Evolutionary conservation across 2,797 vertebrate genomes (phyloP).

Genomic region (Channa striata): DNA sequence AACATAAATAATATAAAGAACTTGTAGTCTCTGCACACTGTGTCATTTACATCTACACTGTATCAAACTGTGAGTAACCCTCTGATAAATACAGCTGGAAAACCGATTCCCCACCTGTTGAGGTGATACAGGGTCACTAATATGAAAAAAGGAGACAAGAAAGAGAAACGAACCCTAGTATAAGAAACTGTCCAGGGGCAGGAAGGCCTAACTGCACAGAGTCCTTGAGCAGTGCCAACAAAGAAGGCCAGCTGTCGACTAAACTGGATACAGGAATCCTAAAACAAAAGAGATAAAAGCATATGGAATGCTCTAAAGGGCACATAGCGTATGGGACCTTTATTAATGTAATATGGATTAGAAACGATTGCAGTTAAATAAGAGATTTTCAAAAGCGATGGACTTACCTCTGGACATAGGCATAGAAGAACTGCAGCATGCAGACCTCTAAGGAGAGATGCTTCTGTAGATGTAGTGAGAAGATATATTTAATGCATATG

Average conservation of each 20-base stretch:
- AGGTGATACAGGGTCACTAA: not conserved
- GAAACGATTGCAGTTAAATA: not conserved
- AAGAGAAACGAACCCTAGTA: slow-evolving; percentile 89
- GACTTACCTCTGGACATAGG: slow-evolving; percentile 96
- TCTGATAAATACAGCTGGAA: too few species aligned
- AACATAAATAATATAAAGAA: not conserved
- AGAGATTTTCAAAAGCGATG: slow-evolving; percentile 11
- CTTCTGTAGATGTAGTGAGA: slow-evolving; percentile 83
- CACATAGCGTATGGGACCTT: not conserved
- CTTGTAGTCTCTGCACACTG: not conserved
- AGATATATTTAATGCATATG: not conserved
- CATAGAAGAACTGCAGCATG: slow-evolving; percentile 99
- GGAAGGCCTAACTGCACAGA: slow-evolving; percentile 94
- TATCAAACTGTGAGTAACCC: not conserved
- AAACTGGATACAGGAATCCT: slow-evolving; percentile 96
- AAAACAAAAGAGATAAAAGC: slow-evolving; percentile 10
- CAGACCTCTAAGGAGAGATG: slow-evolving; percentile 98
- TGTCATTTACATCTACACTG: slow-evolving; percentile 3
- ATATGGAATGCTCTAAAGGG: slow-evolving; percentile 4
- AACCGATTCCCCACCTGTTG: not conserved
- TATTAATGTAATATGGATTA: not conserved
- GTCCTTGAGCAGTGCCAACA: slow-evolving; percentile 94
- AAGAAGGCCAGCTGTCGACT: slow-evolving; percentile 96
- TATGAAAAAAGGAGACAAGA: not conserved
- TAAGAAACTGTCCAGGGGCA: slow-evolving; percentile 96